Base-by-base conservation (phyloP, 1,140 invertebrate genomes). In the Cyclina sinensis region DNA sequence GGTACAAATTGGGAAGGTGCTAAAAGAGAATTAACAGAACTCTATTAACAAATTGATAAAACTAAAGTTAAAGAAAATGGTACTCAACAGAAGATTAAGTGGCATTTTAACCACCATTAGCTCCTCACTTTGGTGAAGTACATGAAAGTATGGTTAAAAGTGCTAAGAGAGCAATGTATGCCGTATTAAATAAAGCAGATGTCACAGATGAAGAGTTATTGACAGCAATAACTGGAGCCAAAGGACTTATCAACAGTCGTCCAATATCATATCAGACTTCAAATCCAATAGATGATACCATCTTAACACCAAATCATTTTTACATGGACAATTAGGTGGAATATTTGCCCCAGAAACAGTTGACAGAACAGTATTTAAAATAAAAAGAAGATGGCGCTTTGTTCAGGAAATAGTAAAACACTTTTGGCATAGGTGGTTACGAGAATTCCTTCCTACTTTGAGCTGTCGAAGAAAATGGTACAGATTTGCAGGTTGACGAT, bases 41-140 rank as follows among this genome's bases (percentile, higher is more conserved):
- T 89, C 37, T n/a, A n/a, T n/a, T n/a, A n/a, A n/a, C n/a, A n/a
- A n/a, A n/a, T n/a, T n/a, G n/a, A n/a, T n/a, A n/a, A 73, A 73
- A 18, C 84, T 32, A 83, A 84, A 24, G 39, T 83, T 35, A 18
- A 7, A 5, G n/a, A 51, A 51, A 70, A 57, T 9, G 73, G 39
- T 39, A 81, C 79, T 30, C 73, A 73, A 37, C 30, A 70, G 78
- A 92, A 86, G n/a, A 94, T 95, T 0, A 74, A 91, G 35, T 96
- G 96, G 95, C 80, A 95, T 48, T 96, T 96, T 85, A 95, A 95
- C 95, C 96, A 0, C 93, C 96, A 27, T 24, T 65, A 16, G 92
- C 94, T 16, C 93, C 95, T 3, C 94, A 96, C 91, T 95, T 96
- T 80, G 95, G 95, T 21, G 95, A 95, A n/a, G 82, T n/a, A n/a